Base-by-base conservation (phyloP, 2,888 invertebrate genomes). In the Sericinus montela region DNA sequence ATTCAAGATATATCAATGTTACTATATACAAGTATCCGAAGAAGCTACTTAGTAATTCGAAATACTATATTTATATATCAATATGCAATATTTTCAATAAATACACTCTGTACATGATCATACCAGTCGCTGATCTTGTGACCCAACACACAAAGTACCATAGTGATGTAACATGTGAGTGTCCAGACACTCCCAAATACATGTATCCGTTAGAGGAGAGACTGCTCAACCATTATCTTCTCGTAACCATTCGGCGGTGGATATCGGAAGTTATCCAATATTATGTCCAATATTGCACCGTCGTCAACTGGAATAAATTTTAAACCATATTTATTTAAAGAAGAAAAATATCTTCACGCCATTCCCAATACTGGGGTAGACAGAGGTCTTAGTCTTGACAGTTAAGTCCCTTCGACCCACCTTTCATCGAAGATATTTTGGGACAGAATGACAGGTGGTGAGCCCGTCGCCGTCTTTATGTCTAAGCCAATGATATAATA, bases 221-320 rank as follows among this genome's bases (percentile, higher is more conserved):
- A 98, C 79, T 99, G 98, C 80, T 99, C 99, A 54, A 98, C 91
- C 95, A 99, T 96, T 58, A 99, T 98, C 80, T 95, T 95, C 65
- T 98, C 98, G 74, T 95, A 98, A 32, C 98, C 98, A 43, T 92
- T 89, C 0, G 96, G 95, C 30, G 95, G 94, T 0, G 94, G 91
- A 72, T 95, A 94, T 58, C 93, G 91, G 77, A 98, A 98, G 72
- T 95, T 95, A 62, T 96, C 96, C 76, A 99, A 92, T 67, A 97
- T 94, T 57, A 98, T 94, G 81, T 99, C 99, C 84, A 99, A 79
- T 62, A 99, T 98, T 23, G 99, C 98, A 59, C 98, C 98, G 76
- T 98, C 98, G 69, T 98, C 98, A 68, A 99, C 98, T 97, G 89
- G 8, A 39, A 46, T 29, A 9, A 13, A 36, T 35, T 19, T 19